A percentile compares a stretch with the other conserved stretches of the same genome.
Conservation (phyloP, 2,113 vertebrate species). For the Grammomys surdaster region DNA sequence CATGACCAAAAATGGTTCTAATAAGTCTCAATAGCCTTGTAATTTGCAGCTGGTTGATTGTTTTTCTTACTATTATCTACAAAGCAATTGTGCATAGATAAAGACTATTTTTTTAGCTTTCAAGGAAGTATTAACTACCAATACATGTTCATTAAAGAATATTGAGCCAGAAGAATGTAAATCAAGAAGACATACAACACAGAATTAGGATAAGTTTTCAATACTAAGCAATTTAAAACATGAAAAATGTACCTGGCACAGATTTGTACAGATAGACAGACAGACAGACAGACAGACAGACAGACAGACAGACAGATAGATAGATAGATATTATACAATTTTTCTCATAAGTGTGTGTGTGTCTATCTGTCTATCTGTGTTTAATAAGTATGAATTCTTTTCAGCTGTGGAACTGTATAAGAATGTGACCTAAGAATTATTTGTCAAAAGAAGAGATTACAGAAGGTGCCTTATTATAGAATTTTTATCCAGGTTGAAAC, state of each 20-base stretch:
- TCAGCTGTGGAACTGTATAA: not conserved
- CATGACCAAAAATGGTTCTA: constrained; percentile 48
- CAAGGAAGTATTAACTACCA: constrained; percentile 92
- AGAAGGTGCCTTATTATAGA: not conserved
- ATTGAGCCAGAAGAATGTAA: constrained; percentile 86
- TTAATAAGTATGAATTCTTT: not conserved
- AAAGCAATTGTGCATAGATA: constrained; percentile 90
- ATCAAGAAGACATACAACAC: constrained; percentile 64
- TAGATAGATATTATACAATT: not conserved
- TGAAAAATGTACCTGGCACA: not conserved
- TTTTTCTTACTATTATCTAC: constrained; percentile 82
- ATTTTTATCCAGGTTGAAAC: not conserved
- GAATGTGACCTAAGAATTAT: not conserved
- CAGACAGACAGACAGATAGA: no score
- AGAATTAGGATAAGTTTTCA: constrained; percentile 65
- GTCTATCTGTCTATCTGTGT: not conserved
- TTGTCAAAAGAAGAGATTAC: not conserved
- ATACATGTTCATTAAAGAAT: constrained; percentile 92
- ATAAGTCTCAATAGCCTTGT: constrained; percentile 66
- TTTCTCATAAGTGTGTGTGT: not conserved
- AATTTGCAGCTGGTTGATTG: constrained; percentile 83
- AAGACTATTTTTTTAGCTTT: constrained; percentile 89
- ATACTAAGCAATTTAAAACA: constrained; percentile 62
- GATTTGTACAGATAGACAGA: not conserved
- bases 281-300: no score